phyloP scores from a whole-genome alignment of 2,113 vertebrate species.

The Oenanthe oenanthe region DNA sequence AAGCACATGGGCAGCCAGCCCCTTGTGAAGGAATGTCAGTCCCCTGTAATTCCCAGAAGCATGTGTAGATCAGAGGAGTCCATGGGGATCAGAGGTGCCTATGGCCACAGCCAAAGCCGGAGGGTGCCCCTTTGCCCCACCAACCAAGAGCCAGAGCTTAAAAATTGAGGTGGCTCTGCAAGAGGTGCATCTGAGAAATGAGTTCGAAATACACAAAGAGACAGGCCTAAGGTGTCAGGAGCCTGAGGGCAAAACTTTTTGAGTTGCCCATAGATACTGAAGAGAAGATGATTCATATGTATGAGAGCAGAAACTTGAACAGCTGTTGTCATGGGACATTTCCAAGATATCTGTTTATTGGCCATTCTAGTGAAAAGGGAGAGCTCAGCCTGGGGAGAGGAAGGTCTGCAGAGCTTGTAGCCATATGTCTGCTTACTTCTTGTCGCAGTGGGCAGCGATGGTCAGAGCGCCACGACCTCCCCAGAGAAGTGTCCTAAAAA shows the following conservation, averaged over 20 bases:
- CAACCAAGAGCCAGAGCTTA: neutral
- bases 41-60: neutral
- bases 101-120: rapidly evolving
- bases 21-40: neutral
- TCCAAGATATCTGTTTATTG: neutral
- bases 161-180: neutral
- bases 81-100: neutral
- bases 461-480: no score
- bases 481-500: no score
- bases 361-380: neutral
- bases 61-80: rapidly evolving
- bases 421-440: neutral
- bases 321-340: neutral
- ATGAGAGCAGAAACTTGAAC: neutral
- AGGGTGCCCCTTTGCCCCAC: neutral
- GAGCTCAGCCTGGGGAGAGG: neutral
- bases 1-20: neutral
- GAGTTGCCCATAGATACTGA: neutral
- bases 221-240: neutral
- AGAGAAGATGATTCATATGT: neutral
- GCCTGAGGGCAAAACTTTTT: neutral
- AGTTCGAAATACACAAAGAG: neutral
- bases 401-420: neutral
- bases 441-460: no score
- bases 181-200: neutral